These are phyloP conservation scores for Malurus cyaneus DNA, from an alignment of 2,113 vertebrate genomes.

Conservation along the genomic window DNA sequence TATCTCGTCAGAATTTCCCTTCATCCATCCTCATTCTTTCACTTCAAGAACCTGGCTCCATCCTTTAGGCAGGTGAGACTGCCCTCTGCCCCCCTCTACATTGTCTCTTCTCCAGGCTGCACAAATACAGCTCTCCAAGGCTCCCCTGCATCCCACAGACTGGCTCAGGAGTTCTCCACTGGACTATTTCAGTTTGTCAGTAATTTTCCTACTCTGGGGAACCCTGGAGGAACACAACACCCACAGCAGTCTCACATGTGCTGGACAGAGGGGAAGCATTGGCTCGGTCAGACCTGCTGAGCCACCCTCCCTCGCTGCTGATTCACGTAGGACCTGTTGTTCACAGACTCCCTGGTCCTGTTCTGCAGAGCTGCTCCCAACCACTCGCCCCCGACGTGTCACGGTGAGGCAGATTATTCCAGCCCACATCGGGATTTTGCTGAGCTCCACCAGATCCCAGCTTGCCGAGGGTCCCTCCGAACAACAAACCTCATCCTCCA, in stretches of 20 bases:
- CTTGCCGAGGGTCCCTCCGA: fast-evolving
- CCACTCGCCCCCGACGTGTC: not conserved
- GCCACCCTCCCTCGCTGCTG: not conserved
- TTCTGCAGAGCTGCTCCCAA: not conserved
- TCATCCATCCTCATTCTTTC: not conserved
- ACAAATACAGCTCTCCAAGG: not conserved
- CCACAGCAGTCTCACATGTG: not conserved
- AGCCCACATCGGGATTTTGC: not conserved
- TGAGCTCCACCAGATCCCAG: not conserved
- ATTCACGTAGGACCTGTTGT: not conserved
- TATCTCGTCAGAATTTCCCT: not conserved
- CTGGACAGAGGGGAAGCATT: not conserved
- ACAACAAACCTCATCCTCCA: not conserved
- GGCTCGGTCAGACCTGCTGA: not conserved
- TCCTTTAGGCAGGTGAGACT: not conserved
- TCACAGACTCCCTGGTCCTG: not conserved
- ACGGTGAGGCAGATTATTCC: fast-evolving
- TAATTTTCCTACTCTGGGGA: not conserved
- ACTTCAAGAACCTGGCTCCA: not conserved
- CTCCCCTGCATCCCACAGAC: fast-evolving
- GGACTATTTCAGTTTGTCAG: not conserved
- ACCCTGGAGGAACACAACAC: not conserved
- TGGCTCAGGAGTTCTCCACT: not conserved
- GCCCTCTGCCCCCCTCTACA: not conserved
- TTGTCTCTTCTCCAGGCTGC: not conserved